Base-by-base conservation (phyloP, 2,113 vertebrate species). In the Xenus cinereus region DNA sequence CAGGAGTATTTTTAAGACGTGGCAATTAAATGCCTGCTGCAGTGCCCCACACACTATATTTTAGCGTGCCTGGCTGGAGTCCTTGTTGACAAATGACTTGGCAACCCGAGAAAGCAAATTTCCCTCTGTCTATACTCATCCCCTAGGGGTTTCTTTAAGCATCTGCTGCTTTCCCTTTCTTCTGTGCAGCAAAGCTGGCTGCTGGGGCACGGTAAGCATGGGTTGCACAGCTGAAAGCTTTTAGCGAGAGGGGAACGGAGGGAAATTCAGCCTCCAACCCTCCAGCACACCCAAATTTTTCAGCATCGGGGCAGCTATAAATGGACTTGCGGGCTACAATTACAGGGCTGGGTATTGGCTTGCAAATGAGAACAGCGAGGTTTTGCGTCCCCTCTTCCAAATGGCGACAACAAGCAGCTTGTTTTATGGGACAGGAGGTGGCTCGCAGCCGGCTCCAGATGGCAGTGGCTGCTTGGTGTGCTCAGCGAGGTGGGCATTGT, bases 1-100 rank as follows among this genome's bases (percentile, higher is more conserved):
- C 68, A 67, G 33, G 73, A 53, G 46, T 74, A 19, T 68, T 92
- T 93, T 56, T 67, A 76, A 90, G 67, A 90, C 84, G 18, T 14
- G 73, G 53, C 67, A 83, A 41, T 74, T 84, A 82, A 92, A 69
- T 51, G 64, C 69, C 56, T 90, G 79, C 59, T 73, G 60, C 26
- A 54, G 54, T 59, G 89, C 62, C 68, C 35, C 6, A 5, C n/a
- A 19, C 46, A 71, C 26, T 87, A 12, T 74, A 67, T 92, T 92
- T 88, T 28, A 95, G 45, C 1, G 13, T 86, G 79, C 46, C 59
- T 88, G 72, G 45, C 54, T 2, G 1, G 88, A 88, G 68, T 18
- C 23, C 81, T 87, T 89, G 84, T 71, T 93, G 76, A 95, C 80
- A 96, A 95, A 87, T 87, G 69, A 75, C 69, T 64, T 89, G 89